Percentiles rank a stretch among this genome's conserved stretches.
phyloP scores from a whole-genome alignment of 2,797 vertebrate species.

The Taeniopygia guttata region DNA sequence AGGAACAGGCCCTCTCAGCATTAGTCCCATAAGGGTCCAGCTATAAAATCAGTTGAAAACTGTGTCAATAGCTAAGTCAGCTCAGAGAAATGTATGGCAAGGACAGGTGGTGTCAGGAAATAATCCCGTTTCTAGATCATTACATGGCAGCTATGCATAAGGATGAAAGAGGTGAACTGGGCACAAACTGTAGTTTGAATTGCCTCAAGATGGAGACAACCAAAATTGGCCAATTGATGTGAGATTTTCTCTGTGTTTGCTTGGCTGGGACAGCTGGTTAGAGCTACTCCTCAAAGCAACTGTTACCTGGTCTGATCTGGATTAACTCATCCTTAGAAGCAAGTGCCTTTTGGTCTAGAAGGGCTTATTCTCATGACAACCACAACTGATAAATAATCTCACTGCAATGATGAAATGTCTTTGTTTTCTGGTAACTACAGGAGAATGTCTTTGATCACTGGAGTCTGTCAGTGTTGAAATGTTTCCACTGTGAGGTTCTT shows the following conservation, averaged over 20 bases:
- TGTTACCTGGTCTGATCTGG: conserved; percentile 46
- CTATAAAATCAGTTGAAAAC: conserved; percentile 38
- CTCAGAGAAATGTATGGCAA: conserved; percentile 44
- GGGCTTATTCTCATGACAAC: conserved; percentile 75
- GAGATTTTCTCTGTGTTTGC: conserved; percentile 4
- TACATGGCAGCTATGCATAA: conserved; percentile 67
- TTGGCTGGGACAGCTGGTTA: conserved; percentile 34
- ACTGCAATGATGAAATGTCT: conserved; percentile 72
- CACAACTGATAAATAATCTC: conserved; percentile 69
- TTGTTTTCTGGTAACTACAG: conserved; percentile 71
- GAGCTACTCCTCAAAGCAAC: conserved; percentile 27
- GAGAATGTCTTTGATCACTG: conserved; percentile 77
- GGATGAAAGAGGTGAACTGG: conserved; percentile 50
- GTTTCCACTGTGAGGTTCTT: conserved; percentile 76
- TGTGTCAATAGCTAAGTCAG: background rate
- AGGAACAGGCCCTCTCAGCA: conserved; percentile 25
- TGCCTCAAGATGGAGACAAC: background rate
- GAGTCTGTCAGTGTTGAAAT: conserved; percentile 74
- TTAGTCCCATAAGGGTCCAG: conserved; percentile 15
- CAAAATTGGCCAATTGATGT: background rate
- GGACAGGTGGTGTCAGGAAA: conserved; percentile 71
- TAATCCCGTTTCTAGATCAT: conserved; percentile 68
- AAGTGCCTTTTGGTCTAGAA: conserved; percentile 82
- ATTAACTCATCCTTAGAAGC: conserved; percentile 75
- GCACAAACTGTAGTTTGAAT: background rate